phyloP scores from a whole-genome alignment of 92 coral and sea anemone genomes.

The Epizoanthus stellaris region DNA sequence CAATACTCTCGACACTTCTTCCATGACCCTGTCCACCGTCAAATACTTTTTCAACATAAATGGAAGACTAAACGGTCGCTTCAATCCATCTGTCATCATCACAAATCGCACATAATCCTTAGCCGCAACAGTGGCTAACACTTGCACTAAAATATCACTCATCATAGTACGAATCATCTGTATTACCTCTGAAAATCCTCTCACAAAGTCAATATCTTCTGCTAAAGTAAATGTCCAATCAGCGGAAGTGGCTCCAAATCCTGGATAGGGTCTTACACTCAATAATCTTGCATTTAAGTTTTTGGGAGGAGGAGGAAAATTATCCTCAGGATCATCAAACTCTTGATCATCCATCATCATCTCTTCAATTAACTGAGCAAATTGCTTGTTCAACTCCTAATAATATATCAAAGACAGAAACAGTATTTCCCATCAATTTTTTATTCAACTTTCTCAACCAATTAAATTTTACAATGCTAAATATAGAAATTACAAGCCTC shows the following conservation, averaged over 20 bases:
- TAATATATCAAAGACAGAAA: no score
- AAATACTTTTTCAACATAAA: not conserved
- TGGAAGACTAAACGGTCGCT: not conserved
- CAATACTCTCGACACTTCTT: not conserved
- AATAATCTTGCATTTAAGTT: not conserved
- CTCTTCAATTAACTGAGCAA: no score
- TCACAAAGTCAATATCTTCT: not conserved
- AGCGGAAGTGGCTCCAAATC: not conserved
- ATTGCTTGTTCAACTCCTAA: no score
- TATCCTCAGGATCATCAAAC: no score
- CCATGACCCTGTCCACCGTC: not conserved
- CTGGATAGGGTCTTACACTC: not conserved
- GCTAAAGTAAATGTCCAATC: not conserved
- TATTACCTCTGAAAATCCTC: not conserved
- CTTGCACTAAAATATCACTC: not conserved
- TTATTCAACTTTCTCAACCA: no score
- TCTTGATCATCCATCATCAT: no score
- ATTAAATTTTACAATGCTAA: no score
- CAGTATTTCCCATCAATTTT: no score
- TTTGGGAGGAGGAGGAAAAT: no score
- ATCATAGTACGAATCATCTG: not conserved
- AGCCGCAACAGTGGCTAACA: not conserved
- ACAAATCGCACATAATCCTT: conserved; percentile 5
- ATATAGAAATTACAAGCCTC: no score
- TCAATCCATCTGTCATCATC: not conserved